phyloP scores from a whole-genome alignment of 2,888 invertebrate species.

The Phorcus lineatus region DNA sequence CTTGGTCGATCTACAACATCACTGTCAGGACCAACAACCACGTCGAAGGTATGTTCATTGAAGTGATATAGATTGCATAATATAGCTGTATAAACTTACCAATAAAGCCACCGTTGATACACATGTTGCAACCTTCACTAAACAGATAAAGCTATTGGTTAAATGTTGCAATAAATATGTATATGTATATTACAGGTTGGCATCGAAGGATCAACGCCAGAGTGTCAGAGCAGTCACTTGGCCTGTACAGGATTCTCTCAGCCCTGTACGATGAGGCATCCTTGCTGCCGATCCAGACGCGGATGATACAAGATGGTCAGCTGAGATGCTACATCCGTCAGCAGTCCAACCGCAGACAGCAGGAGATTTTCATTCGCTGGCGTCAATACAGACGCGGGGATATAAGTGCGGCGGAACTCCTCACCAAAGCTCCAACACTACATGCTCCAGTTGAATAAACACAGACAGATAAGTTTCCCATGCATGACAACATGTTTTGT shows the following conservation, averaged over 20 bases:
- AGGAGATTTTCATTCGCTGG: too few relatives aligned
- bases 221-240: neutral
- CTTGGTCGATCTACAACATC: neutral
- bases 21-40: neutral
- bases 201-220: neutral
- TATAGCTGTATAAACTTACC: too few relatives aligned
- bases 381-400: too few relatives aligned
- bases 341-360: too few relatives aligned
- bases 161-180: neutral
- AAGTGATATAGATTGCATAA: neutral
- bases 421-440: too few relatives aligned
- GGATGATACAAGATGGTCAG: neutral
- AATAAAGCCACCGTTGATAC: too few relatives aligned
- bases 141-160: neutral
- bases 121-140: too few relatives aligned
- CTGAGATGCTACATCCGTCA: neutral
- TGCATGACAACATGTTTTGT: too few relatives aligned
- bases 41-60: neutral
- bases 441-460: too few relatives aligned
- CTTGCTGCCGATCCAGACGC: neutral
- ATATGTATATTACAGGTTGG: neutral
- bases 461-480: too few relatives aligned
- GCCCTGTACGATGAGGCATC: neutral
- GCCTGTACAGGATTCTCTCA: neutral
- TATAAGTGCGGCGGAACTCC: too few relatives aligned